These are phyloP conservation scores for Blastomussa wellsi DNA, from an alignment of 92 coral and sea anemone genomes.

Conservation along the genomic window DNA sequence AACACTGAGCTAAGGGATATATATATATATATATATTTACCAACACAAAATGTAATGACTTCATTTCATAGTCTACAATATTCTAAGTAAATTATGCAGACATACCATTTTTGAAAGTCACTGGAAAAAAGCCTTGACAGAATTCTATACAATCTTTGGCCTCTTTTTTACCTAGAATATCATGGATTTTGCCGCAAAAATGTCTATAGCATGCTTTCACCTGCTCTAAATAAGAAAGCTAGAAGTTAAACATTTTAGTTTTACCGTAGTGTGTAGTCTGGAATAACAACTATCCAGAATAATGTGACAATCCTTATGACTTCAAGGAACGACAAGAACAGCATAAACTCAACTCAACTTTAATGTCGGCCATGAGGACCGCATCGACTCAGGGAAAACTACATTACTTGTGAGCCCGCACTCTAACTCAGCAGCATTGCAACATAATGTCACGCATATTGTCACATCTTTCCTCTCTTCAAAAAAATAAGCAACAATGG, in stretches of 20 bases:
- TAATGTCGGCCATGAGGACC: no score
- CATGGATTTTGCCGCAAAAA: not conserved
- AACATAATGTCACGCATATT: no score
- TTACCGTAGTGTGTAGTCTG: not conserved
- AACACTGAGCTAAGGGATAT: not conserved
- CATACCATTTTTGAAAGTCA: not conserved
- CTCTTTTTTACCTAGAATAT: not conserved
- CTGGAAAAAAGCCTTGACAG: not conserved
- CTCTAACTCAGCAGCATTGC: no score
- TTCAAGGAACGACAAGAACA: no score
- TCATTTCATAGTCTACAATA: not conserved
- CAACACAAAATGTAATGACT: not conserved
- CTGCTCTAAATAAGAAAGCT: not conserved
- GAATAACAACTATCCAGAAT: no score
- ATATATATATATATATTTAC: no score
- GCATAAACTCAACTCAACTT: no score
- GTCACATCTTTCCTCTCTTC: no score
- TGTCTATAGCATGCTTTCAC: not conserved
- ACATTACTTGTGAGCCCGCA: no score
- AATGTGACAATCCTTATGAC: no score
- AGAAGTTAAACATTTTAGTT: not conserved
- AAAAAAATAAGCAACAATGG: no score
- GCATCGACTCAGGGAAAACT: no score
- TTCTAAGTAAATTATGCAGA: not conserved
- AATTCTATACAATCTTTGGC: not conserved